A percentile compares a stretch with the other conserved stretches of the same genome.
phyloP scores from a whole-genome alignment of 2,888 invertebrate species.

The Andrena bicolor region DNA sequence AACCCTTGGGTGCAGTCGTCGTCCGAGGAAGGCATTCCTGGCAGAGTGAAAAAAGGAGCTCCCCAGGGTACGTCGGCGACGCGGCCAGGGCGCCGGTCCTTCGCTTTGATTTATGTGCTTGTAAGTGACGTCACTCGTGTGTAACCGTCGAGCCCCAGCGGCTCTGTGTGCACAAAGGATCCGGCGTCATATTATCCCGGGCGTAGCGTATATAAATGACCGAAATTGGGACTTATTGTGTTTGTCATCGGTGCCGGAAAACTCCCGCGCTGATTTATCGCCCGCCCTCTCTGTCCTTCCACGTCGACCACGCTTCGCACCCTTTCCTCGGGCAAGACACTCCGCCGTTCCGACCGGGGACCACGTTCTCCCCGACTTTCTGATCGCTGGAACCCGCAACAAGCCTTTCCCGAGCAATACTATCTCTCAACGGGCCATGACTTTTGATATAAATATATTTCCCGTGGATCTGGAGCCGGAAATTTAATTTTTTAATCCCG shows the following conservation, averaged over 20 bases:
- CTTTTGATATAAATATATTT: neutral
- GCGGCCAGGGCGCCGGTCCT: conserved; percentile 80
- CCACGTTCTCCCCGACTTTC: no score
- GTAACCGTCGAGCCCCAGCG: conserved; percentile 74
- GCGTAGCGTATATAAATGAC: conserved; percentile 85
- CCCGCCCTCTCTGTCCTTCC: conserved; percentile 30
- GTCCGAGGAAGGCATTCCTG: conserved; percentile 51
- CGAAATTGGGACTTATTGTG: conserved; percentile 85
- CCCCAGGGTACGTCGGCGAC: conserved; percentile 76
- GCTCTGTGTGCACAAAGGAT: conserved; percentile 84
- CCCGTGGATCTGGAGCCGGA: neutral
- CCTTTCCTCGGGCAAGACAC: neutral
- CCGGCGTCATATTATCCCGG: conserved; percentile 83
- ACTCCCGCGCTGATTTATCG: conserved; percentile 77
- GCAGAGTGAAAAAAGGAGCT: conserved; percentile 68
- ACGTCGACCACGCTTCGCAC: conserved; percentile 12
- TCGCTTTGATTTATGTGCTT: conserved; percentile 85
- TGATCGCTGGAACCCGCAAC: no score
- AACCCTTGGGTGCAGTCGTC: conserved; percentile 27
- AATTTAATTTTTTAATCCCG: neutral
- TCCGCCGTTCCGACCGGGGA: neutral
- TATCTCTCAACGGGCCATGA: neutral
- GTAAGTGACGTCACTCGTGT: conserved; percentile 85
- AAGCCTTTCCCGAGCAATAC: no score
- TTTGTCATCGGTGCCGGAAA: conserved; percentile 83